Percentiles rank a stretch among this genome's conserved stretches.
Evolutionary conservation across 2,888 invertebrate species (phyloP).

Genomic region (Azorinus chamasolen): DNA sequence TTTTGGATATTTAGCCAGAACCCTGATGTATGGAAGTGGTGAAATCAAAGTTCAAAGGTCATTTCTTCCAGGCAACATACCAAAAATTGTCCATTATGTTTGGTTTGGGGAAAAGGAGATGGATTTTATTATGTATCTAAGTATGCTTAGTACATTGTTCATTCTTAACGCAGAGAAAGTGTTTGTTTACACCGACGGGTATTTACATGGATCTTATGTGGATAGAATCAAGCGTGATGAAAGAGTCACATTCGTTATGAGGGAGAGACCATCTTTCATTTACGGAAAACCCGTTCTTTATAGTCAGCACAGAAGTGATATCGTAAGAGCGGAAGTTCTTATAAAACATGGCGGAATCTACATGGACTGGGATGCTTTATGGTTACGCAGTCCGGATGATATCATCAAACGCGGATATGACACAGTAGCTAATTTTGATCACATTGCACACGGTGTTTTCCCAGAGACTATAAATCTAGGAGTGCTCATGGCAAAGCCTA

Average conservation of each 20-base stretch:
- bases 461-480: slow-evolving; percentile 77
- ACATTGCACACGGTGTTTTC: slow-evolving; percentile 73
- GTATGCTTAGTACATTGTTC: slow-evolving; percentile 79
- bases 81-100: slow-evolving; percentile 83
- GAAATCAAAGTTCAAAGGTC: slow-evolving; percentile 53
- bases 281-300: slow-evolving; percentile 74
- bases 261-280: slow-evolving; percentile 70
- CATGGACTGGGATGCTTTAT: slow-evolving; percentile 84
- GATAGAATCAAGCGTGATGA: slow-evolving; percentile 71
- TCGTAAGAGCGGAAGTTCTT: slow-evolving; percentile 82
- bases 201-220: slow-evolving; percentile 77
- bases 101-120: slow-evolving; percentile 79
- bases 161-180: slow-evolving; percentile 78
- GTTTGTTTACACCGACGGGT: slow-evolving; percentile 79
- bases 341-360: slow-evolving; percentile 85
- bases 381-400: slow-evolving; percentile 76
- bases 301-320: slow-evolving; percentile 80
- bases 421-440: slow-evolving; percentile 81
- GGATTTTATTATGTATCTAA: slow-evolving; percentile 82
- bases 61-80: slow-evolving; percentile 69
- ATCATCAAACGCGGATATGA: slow-evolving; percentile 74
- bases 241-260: slow-evolving; percentile 64
- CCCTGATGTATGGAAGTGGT: slow-evolving; percentile 72
- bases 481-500: slow-evolving; percentile 80
- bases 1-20: slow-evolving; percentile 68